Percentiles rank a stretch among this genome's conserved stretches.
These are phyloP conservation scores for Cybosia mesomella DNA, from an alignment of 2,888 invertebrate genomes.

Conservation along the genomic window DNA sequence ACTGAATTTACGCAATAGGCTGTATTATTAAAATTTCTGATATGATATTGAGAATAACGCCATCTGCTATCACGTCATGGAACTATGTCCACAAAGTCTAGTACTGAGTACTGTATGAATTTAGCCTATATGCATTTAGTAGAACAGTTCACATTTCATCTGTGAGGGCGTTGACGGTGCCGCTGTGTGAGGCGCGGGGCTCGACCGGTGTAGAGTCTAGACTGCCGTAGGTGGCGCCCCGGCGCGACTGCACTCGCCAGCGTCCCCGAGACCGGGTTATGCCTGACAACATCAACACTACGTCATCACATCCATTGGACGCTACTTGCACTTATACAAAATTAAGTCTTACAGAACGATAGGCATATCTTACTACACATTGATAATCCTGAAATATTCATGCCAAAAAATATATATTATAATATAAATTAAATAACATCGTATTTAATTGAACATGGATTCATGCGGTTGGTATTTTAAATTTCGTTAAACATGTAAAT, in stretches of 20 bases:
- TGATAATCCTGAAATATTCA: constrained; percentile 19
- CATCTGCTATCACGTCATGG: constrained; percentile 14
- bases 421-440: too few species aligned
- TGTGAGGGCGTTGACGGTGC: constrained; percentile 76
- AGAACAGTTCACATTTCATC: constrained; percentile 71
- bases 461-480: constrained; percentile 46
- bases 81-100: constrained; percentile 10
- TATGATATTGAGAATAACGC: constrained; percentile 15
- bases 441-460: constrained; percentile 39
- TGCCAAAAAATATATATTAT: constrained; percentile 24
- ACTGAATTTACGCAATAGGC: constrained; percentile 36
- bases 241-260: constrained; percentile 76
- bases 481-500: constrained; percentile 35
- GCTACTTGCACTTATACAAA: constrained; percentile 3
- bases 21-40: neutral
- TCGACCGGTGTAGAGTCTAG: constrained; percentile 77
- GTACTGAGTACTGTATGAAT: constrained; percentile 8
- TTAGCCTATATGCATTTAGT: constrained; percentile 25
- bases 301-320: constrained; percentile 18
- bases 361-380: neutral
- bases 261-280: constrained; percentile 85
- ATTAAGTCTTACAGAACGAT: neutral
- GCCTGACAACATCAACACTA: constrained; percentile 66
- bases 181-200: constrained; percentile 69
- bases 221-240: constrained; percentile 89